Base-by-base conservation (phyloP, 2,113 vertebrate genomes). In the Anguilla japonica region DNA sequence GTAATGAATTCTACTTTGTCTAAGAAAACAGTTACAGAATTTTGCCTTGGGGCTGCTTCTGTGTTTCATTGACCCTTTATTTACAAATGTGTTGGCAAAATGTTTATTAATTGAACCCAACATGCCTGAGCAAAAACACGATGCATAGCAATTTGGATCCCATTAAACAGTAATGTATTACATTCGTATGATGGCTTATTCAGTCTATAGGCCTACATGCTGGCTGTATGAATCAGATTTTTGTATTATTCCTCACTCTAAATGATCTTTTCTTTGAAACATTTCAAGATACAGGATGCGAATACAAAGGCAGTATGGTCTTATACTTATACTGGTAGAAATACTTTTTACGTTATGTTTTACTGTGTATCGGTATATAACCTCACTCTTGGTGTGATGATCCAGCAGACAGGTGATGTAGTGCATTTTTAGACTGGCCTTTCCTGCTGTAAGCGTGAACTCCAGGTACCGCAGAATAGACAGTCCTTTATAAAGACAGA, bases 151-250 rank as follows among this genome's bases (percentile, higher is more conserved):
- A 78, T 67, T 53, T 34, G 29, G 50, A 40, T 56, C 41, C 60
- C 9, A 84, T 87, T 63, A 16, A 84, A 60, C 53, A 43, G 56
- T 29, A 81, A 46, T 60, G 2, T 79, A 34, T 40, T 43, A 40
- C 43, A 63, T 56, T 67, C 81, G 13, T 18, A 34, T 13, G n/a
- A 79, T 83, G 81, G 26, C 82, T 87, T 83, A 87, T 87, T 79
- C 41, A 20, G 18, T 60, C 3, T 60, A 0, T 60, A n/a, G n/a
- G n/a, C n/a, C n/a, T n/a, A 60, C 56, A 60, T 60, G 14, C 14
- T 8, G 22, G 20, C 18, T 60, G 57, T 67, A 67, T 67, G 60
- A 0, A 67, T 20, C 18, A 7, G 4, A 67, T 22, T 67, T 67
- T 34, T 29, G 5, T 34, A 13, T 34, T 29, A 29, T 75, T 75